Base-by-base conservation (phyloP, 2,888 invertebrate species). In the Andrena minutula region DNA sequence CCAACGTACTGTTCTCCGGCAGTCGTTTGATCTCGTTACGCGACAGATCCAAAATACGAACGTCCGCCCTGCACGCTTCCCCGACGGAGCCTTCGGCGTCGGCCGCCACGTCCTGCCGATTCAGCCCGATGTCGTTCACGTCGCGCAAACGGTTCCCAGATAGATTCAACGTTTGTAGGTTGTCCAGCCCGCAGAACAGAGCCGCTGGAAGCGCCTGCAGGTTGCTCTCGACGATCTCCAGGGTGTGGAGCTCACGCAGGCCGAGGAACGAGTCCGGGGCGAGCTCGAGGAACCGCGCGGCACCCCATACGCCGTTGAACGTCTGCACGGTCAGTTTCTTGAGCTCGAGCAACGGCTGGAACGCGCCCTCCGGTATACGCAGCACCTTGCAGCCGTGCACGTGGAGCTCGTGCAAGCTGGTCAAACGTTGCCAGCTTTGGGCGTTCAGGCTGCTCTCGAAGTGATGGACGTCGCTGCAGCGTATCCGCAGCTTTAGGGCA, bases 161-260 rank as follows among this genome's bases (percentile, higher is more conserved):
- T 91, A 98, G 95, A 95, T 98, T 98, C 70, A 98, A 94, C 85
- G 96, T 95, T 93, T 97, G 97, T 81, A 98, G 95, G 94, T 97
- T 97, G 89, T 96, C 96, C 92, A 98, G 94, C 63, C 96, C 96
- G 94, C 98, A 98, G 93, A 98, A 97, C 85, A 96, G 96, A 90
- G 96, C 96, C 88, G 97, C 96, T 61, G 98, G 97, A 92, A 98
- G 94, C 85, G 96, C 96, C 89, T 97, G 96, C 86, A 98, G 96
- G 94, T 98, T 98, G 95, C 97, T 98, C 94, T 97, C 96, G 91
- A 96, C 96, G 94, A 98, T 95, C 94, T 98, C 97, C 90, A 98
- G 94, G 78, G 96, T 95, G 93, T 97, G 97, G 69, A 98, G 95
- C 94, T 98, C 97, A 91, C 96, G 96, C 88, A 98, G 95, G 83